phyloP scores from a whole-genome alignment of 2,113 vertebrate genomes.

The Parus major region DNA sequence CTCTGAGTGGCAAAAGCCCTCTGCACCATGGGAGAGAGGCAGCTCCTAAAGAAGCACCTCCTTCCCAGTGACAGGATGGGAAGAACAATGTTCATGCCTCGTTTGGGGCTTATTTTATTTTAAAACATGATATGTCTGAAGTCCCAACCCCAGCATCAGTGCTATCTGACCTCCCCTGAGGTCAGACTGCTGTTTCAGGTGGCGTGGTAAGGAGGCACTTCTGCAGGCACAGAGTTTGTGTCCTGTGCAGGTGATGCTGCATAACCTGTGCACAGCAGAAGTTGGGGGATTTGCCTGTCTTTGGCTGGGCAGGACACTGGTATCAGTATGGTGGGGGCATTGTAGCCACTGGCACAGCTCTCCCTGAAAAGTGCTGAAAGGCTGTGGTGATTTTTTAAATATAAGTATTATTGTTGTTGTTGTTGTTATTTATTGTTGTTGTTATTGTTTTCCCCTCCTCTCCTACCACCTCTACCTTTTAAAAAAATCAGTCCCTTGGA shows the following conservation, averaged over 20 bases:
- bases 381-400: neutral
- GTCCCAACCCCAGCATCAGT: neutral
- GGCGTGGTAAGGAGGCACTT: neutral
- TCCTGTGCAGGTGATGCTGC: neutral
- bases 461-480: neutral
- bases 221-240: neutral
- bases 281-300: rapidly evolving
- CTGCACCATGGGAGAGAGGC: neutral
- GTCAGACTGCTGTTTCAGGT: rapidly evolving
- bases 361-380: neutral
- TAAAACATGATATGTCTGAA: neutral
- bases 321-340: neutral
- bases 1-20: neutral
- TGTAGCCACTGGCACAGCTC: neutral
- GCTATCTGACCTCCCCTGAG: neutral
- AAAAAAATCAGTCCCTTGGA: neutral
- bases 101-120: neutral
- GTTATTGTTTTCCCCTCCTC: neutral
- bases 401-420: neutral
- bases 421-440: neutral
- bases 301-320: neutral
- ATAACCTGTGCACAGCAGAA: neutral
- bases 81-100: neutral
- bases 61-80: neutral
- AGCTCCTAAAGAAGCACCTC: neutral